A percentile compares a stretch with the other conserved stretches of the same genome.
Conservation (phyloP, 2,113 vertebrate genomes). For the Trichomycterus rosablanca region DNA sequence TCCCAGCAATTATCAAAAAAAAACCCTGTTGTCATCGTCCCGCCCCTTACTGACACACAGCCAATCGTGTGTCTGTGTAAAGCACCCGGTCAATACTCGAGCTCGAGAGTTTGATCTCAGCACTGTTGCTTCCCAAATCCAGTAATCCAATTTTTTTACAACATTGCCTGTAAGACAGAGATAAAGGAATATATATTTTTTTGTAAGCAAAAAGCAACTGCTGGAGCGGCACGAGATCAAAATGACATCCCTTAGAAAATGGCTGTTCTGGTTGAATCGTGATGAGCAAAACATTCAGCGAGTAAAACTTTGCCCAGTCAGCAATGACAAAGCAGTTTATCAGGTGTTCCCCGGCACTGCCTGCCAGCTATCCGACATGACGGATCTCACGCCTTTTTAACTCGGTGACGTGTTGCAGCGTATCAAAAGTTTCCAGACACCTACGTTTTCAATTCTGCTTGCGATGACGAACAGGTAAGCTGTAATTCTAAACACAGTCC, state of each 20-base stretch:
- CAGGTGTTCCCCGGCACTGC: background rate
- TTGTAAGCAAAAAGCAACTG: conserved; percentile 8
- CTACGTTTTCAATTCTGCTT: conserved; percentile 1
- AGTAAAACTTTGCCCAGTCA: background rate
- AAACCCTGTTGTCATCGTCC: too few species aligned
- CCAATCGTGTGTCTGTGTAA: too few species aligned
- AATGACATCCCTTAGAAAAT: background rate
- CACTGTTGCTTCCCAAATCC: too few species aligned
- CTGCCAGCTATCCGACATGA: conserved; percentile 7
- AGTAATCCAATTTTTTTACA: too few species aligned
- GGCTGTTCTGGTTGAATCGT: background rate
- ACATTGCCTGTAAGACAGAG: background rate
- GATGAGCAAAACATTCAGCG: conserved; percentile 10
- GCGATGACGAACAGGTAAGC: conserved; percentile 12
- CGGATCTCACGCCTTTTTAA: conserved; percentile 16
- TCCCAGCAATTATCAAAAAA: too few species aligned
- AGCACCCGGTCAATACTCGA: too few species aligned
- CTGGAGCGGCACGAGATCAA: background rate
- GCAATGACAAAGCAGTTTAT: conserved; percentile 14
- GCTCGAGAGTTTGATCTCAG: too few species aligned
- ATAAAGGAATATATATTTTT: background rate
- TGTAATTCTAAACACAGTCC: conserved; percentile 17
- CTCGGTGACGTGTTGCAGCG: background rate
- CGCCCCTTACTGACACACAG: too few species aligned
- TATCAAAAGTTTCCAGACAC: conserved; percentile 29